Evolutionary conservation across 2,888 invertebrate species (phyloP).

Genomic region (Drosophila helvetica): DNA sequence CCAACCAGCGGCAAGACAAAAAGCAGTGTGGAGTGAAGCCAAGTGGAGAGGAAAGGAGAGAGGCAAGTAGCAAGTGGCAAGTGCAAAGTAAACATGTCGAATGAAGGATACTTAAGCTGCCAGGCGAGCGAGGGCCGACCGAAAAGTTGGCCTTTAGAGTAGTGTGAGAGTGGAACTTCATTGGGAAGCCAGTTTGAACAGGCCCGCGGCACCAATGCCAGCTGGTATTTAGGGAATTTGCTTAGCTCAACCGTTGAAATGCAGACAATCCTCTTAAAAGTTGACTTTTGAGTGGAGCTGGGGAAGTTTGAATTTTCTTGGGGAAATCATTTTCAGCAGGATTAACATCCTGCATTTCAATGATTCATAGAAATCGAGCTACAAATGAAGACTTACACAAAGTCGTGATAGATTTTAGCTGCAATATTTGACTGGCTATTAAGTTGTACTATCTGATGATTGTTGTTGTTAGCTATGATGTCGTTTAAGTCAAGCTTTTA

Average conservation of each 20-base stretch:
- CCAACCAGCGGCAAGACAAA: constrained; percentile 30
- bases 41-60: constrained; percentile 8
- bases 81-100: constrained; percentile 52
- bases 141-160: constrained; percentile 17
- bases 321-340: no score
- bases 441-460: not conserved
- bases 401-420: not conserved
- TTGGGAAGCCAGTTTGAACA: not conserved
- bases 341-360: no score
- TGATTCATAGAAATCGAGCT: no score
- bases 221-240: constrained; percentile 14
- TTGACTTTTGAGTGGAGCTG: not conserved
- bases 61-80: constrained; percentile 25
- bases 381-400: not conserved
- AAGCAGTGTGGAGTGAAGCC: constrained; percentile 51
- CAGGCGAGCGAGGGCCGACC: constrained; percentile 39
- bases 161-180: constrained; percentile 8
- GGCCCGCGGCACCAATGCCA: not conserved
- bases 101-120: constrained; percentile 45
- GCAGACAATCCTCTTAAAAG: constrained; percentile 3
- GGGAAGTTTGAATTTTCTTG: not conserved
- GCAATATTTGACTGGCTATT: not conserved
- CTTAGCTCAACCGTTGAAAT: constrained; percentile 6
- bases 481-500: no score
- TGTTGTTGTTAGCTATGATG: not conserved